Evolutionary conservation across 2,888 invertebrate species (phyloP), one percentile per base, ranked within the genome.

Genomic region (Scrobipalpa atriplicella): DNA sequence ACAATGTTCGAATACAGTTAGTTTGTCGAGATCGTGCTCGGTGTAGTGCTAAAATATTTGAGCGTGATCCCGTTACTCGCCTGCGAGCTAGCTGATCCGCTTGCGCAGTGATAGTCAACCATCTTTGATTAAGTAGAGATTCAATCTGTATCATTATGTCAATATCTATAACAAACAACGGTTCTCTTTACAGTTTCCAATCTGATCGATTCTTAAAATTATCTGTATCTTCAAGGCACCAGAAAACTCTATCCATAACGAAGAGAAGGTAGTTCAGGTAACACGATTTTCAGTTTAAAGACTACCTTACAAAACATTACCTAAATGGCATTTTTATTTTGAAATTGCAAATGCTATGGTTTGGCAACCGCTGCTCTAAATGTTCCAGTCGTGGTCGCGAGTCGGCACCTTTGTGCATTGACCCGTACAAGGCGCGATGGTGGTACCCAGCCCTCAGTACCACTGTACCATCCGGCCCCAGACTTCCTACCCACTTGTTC

Each of bases 381-480:
- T 75, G 62, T 41, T 62, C 58, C 38, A 72, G 70, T 68, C 71
- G 58, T 69, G 68, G 69, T 73, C 74, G 73, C 71, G 74, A 77
- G 78, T 84, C 89, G 90, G 89, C 81, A 78, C 80, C 86, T 89
- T 89, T 91, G 89, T 85, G 85, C 83, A 86, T 89, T 89, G 89
- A 89, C 89, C 90, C 88, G 78, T 86, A 88, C 83, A 86, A 80
- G 87, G 89, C 75, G 74, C 70, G 78, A 82, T 81, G 60, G 13
- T 10, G 19, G 61, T 61, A 62, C 54, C 21, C 11, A 21, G 21
- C 21, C 41, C 18, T 11, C 21, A 58, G 36, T 58, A 58, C 58
- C 5, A 10, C 9, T 13, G 52, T 56, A 39, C 79, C 73, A 81
- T 81, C 86, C 86, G 82, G 83, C 83, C 36, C 21, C 16, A 63